Conservation (phyloP, 2,888 invertebrate species). For the Agrochola macilenta region DNA sequence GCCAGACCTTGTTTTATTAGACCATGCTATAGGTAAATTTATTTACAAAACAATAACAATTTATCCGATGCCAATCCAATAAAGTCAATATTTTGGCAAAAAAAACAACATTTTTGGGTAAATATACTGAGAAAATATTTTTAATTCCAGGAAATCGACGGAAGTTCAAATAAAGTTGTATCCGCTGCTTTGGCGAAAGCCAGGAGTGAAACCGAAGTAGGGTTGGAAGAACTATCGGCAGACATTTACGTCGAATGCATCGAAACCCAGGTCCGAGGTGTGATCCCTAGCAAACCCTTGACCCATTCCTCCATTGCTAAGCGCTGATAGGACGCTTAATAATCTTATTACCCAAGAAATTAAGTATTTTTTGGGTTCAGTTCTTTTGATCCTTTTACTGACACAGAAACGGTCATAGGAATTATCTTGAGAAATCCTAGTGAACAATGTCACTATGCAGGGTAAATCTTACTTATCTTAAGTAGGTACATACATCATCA, state of each 20-base stretch:
- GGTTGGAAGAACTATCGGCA: conserved; percentile 1
- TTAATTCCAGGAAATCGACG: conserved; percentile 32
- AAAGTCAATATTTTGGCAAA: too few relatives aligned
- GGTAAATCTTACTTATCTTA: background rate
- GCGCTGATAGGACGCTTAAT: conserved; percentile 10
- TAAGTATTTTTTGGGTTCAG: background rate
- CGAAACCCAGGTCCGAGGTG: background rate
- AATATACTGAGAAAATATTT: background rate
- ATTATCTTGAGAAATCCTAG: conserved; percentile 1
- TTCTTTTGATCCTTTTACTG: background rate
- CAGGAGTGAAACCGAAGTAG: background rate
- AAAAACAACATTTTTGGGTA: background rate
- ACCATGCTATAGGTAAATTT: too few relatives aligned
- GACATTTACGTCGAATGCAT: conserved; percentile 19
- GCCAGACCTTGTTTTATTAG: too few relatives aligned
- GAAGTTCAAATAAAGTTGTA: background rate
- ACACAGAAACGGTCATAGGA: background rate
- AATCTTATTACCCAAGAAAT: background rate
- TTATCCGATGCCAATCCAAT: too few relatives aligned
- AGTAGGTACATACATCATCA: too few relatives aligned
- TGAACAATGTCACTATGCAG: background rate
- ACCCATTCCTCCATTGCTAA: conserved; percentile 8
- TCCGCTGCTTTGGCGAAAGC: background rate
- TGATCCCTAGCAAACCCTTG: conserved; percentile 9
- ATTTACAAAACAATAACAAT: too few relatives aligned